Base-by-base conservation (phyloP, 2,797 vertebrate species). In the Sparidentex hasta region DNA sequence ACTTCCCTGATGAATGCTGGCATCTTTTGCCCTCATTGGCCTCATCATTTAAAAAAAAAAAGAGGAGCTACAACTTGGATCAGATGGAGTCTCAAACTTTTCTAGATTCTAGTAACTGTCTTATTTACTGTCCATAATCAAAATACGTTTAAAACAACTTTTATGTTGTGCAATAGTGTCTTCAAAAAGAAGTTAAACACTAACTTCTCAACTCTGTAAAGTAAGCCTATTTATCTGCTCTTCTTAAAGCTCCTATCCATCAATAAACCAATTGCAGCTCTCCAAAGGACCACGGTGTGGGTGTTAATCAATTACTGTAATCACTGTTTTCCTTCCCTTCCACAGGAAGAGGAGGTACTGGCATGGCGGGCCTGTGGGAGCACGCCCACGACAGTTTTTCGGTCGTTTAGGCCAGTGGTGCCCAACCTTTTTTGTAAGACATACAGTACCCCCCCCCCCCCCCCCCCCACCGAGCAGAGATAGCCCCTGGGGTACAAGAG, bases 231-330 rank as follows among this genome's bases (percentile, higher is more conserved):
- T 43, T 23, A 27, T 74, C 61, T 38, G 6, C n/a, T 64, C 23
- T 38, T 46, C 7, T 23, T 43, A 16, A 23, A 43, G 44, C 29
- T 41, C n/a, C 7, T 59, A 33, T 64, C 25, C 1, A 1, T 62
- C 50, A 27, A 27, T 43, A 51, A 71, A 62, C 21, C 47, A 41
- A 14, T 20, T 16, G 43, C 5, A 5, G 47, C 23, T 51, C 18
- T 48, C 33, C 33, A 59, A 41, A 38, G 50, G 44, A 43, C 27
- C 51, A 8, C 20, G 16, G 7, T 5, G 17, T 55, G 44, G 33
- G 27, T 57, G 46, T 62, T 48, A 58, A 7, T 29, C 38, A 61
- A 65, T 72, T 57, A 56, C 56, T 51, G 25, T 68, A 20, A 65
- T 38, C 17, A 54, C 1, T 11, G 9, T 65, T 64, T 69, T 65